Conservation (phyloP, 2,797 vertebrate genomes). For the Melanotaenia pygmaea region DNA sequence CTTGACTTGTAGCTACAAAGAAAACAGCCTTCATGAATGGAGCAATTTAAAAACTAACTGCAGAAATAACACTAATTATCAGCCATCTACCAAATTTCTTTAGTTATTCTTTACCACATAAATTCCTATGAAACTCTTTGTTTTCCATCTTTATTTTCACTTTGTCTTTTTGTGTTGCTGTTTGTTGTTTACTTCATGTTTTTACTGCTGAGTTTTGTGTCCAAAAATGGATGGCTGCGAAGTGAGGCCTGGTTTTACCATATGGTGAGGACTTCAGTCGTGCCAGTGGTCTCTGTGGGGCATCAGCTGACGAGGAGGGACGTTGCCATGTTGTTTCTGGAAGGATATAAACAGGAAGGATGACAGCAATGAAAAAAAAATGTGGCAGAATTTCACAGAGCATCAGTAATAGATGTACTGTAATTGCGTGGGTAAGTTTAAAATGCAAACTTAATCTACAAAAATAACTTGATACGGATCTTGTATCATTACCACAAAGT, state of each 20-base stretch:
- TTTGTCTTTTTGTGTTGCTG: background rate
- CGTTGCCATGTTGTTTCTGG: conserved; percentile 89
- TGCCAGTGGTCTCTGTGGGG: conserved; percentile 82
- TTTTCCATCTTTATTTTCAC: background rate
- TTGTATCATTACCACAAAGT: too few species aligned
- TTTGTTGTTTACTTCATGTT: background rate
- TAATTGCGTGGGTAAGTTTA: background rate
- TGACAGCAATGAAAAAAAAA: background rate
- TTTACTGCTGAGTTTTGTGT: too few species aligned
- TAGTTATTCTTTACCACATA: background rate
- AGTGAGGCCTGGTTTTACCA: conserved; percentile 76
- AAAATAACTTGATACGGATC: background rate
- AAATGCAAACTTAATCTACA: background rate
- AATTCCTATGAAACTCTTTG: background rate
- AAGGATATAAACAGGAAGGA: conserved; percentile 33
- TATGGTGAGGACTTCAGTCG: conserved; percentile 81
- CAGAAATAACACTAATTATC: background rate
- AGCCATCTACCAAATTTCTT: background rate
- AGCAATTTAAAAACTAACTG: background rate
- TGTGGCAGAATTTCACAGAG: background rate
- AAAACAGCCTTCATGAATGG: conserved; percentile 11
- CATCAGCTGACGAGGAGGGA: conserved; percentile 81
- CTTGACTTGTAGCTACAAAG: conserved; percentile 23
- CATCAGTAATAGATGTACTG: background rate
- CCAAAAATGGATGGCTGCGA: background rate